Base-by-base conservation (phyloP, 2,797 vertebrate genomes). In the Gadopsis bispinosus region DNA sequence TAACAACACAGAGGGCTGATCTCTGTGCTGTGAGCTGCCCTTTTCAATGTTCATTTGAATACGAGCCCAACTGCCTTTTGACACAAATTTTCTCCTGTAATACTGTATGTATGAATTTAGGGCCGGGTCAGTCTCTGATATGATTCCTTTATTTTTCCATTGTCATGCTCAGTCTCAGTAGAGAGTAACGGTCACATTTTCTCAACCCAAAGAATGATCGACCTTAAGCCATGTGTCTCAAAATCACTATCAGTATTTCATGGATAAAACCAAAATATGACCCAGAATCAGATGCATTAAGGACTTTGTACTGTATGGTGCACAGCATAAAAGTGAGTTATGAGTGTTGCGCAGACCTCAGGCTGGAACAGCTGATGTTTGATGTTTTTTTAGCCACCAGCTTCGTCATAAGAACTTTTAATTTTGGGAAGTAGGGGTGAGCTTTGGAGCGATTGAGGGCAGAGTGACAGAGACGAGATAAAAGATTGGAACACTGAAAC, bases 381-480 rank as follows among this genome's bases (percentile, higher is more conserved):
- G 58, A 69, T 71, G 16, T 69, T 74, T 41, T 68, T 72, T 76
- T 26, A 73, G 59, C 22, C 13, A 2, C 53, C 37, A 17, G 61
- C 53, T 73, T 73, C 45, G 65, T 80, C 58, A 68, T 29, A 69
- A 79, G 43, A 64, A 68, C 53, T 59, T 85, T 73, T 84, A 82
- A 89, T 87, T 87, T 76, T 68, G 61, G 61, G 71, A 79, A 80
- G 87, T 80, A 78, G 62, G n/a, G 29, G 12, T 33, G 47, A 78
- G 47, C 41, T 39, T 81, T 78, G 76, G 56, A 33, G 10, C 10
- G 55, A 51, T 61, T 5, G 29, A 72, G 51, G 79, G 43, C 67
- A 75, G 58, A 60, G 51, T n/a, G 77, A 83, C 73, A 29, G 62
- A 70, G 74, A 79, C 4, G 4, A 73, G 77, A 69, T 62, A 75